Conservation (phyloP, 2,113 vertebrate species). For the Sprattus sprattus region DNA sequence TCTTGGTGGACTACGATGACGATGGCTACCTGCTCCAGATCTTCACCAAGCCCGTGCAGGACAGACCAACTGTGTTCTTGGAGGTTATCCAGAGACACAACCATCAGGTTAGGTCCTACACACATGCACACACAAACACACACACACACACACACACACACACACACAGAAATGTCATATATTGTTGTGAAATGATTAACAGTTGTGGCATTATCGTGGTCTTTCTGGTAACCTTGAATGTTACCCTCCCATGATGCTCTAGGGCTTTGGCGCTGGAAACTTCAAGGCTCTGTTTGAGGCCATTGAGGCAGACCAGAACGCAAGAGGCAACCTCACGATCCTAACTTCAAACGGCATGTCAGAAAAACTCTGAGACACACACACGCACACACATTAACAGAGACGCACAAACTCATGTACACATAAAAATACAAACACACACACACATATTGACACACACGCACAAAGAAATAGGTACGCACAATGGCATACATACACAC, state of each 20-base stretch:
- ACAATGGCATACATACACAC: slow-evolving; percentile 9
- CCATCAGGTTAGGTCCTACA: slow-evolving; percentile 81
- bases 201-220: neutral
- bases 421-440: neutral
- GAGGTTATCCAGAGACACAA: slow-evolving; percentile 95
- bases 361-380: slow-evolving; percentile 57
- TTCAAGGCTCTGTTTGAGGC: slow-evolving; percentile 96
- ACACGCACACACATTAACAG: neutral
- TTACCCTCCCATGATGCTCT: neutral
- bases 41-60: slow-evolving; percentile 95
- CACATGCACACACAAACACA: neutral
- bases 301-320: slow-evolving; percentile 85
- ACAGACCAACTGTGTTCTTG: slow-evolving; percentile 93
- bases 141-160: neutral
- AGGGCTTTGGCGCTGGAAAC: slow-evolving; percentile 97
- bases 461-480: neutral
- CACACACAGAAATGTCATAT: neutral
- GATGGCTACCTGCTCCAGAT: slow-evolving; percentile 95
- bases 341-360: slow-evolving; percentile 72
- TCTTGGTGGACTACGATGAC: slow-evolving; percentile 92
- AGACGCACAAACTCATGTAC: neutral
- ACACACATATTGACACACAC: neutral
- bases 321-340: slow-evolving; percentile 87
- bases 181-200: neutral
- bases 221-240: neutral